Evolutionary conservation across 2,888 invertebrate species (phyloP), one percentile per base, ranked within the genome.

Genomic region (Anthophora plumipes): DNA sequence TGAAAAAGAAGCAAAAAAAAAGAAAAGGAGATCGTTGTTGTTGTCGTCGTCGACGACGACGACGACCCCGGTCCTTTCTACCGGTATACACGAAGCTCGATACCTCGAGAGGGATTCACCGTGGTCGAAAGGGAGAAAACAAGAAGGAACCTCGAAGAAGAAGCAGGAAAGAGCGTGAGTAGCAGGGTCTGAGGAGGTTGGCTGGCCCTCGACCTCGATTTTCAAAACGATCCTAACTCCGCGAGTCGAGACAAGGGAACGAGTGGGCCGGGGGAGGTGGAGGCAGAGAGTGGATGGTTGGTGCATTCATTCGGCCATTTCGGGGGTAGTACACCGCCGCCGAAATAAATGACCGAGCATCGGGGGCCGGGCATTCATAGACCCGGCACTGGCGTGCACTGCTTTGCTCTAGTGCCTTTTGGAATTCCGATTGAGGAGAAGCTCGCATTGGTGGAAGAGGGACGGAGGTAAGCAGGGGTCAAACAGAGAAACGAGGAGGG

Each of bases 311-410:
- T 82, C 80, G 82, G 57, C 77, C 80, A 82, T 89, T 88, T 83
- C 79, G 77, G 72, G 80, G 80, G 81, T 84, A 85, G 81, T 80
- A 74, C 80, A 79, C 77, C 83, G 83, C 85, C 85, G 85, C 79
- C 85, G 87, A 90, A 91, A 91, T 91, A 91, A 91, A 91, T 90
- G 90, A 85, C 88, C 85, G 81, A 86, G 85, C 84, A 88, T 89
- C 85, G 86, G 81, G 79, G 80, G 82, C 86, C 82, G 71, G 80
- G 86, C 82, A 85, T 89, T 85, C 87, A 84, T 88, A 83, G 73
- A 84, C 80, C 71, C 82, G 82, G 78, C 82, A 82, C 84, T 82
- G 82, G 76, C 81, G 86, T 68, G 69, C 75, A 85, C 80, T 86
- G 83, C 84, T 86, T 83, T 87, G 84, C 88, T 87, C 81, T 82